Conservation (phyloP, 2,113 vertebrate genomes). For the Misgurnus anguillicaudatus region DNA sequence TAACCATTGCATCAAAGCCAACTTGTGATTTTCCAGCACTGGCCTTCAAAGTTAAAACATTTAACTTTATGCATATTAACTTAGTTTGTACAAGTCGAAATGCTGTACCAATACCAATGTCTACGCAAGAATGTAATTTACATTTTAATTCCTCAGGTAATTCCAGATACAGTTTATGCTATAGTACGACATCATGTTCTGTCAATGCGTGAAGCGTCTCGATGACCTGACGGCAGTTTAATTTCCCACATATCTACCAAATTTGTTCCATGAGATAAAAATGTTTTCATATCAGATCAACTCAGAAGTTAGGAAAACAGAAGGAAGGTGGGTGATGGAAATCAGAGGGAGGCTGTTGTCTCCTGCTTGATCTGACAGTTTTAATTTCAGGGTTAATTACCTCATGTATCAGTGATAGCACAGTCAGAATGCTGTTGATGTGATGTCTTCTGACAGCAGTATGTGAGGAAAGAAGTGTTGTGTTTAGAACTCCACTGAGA, state of each 20-base stretch:
- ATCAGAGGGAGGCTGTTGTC: conserved; percentile 7
- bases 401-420: conserved; percentile 27
- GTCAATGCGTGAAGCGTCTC: background rate
- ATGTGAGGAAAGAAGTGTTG: conserved; percentile 32
- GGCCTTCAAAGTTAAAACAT: no score
- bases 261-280: background rate
- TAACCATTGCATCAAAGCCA: no score
- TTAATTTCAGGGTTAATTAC: conserved; percentile 50
- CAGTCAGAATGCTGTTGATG: conserved; percentile 34
- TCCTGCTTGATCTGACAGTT: conserved; percentile 47
- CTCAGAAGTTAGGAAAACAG: conserved; percentile 14
- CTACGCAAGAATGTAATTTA: no score
- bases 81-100: no score
- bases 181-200: background rate
- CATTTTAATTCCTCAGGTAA: no score
- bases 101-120: no score
- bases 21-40: no score
- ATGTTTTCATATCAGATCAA: conserved; percentile 4
- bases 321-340: background rate
- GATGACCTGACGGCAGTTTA: background rate
- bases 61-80: no score
- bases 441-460: conserved; percentile 39
- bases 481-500: conserved; percentile 11
- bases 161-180: background rate
- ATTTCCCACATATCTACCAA: background rate